Percentiles rank a stretch among this genome's conserved stretches.
Conservation (phyloP, 2,888 invertebrate genomes). For the Ophraella communa region DNA sequence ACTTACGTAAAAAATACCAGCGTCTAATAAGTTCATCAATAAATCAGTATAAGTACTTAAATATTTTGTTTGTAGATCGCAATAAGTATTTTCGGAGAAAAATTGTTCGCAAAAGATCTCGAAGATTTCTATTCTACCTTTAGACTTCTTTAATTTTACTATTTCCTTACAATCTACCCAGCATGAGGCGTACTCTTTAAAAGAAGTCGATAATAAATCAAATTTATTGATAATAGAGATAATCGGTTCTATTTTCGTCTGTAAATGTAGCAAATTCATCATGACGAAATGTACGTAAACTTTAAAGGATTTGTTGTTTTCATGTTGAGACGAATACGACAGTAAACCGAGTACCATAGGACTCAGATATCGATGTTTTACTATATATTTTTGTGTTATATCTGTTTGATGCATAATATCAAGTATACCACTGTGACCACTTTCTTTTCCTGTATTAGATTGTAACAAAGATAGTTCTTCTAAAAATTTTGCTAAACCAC, state of each 20-base stretch:
- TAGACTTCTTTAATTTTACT: conserved; percentile 37
- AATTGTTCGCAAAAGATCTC: conserved; percentile 43
- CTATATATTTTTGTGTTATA: conserved; percentile 10
- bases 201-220: conserved; percentile 56
- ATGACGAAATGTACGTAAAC: conserved; percentile 60
- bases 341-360: conserved; percentile 57
- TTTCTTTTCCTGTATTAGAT: conserved; percentile 3
- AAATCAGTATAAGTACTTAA: conserved; percentile 41
- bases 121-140: conserved; percentile 44
- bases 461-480: conserved; percentile 39
- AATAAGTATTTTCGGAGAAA: conserved; percentile 39
- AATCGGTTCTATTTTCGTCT: conserved; percentile 64
- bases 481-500: conserved; percentile 45
- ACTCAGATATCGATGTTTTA: conserved; percentile 44
- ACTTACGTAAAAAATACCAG: conserved; percentile 47
- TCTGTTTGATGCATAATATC: conserved; percentile 18
- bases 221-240: conserved; percentile 62
- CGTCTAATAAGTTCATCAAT: conserved; percentile 45
- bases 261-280: conserved; percentile 67
- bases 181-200: conserved; percentile 60
- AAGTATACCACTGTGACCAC: conserved; percentile 25
- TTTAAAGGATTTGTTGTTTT: conserved; percentile 47
- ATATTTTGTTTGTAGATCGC: conserved; percentile 35
- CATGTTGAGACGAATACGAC: conserved; percentile 49
- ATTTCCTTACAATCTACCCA: conserved; percentile 57